Conservation (phyloP, 2,888 invertebrate genomes). For the Hypselothyrea guttata region DNA sequence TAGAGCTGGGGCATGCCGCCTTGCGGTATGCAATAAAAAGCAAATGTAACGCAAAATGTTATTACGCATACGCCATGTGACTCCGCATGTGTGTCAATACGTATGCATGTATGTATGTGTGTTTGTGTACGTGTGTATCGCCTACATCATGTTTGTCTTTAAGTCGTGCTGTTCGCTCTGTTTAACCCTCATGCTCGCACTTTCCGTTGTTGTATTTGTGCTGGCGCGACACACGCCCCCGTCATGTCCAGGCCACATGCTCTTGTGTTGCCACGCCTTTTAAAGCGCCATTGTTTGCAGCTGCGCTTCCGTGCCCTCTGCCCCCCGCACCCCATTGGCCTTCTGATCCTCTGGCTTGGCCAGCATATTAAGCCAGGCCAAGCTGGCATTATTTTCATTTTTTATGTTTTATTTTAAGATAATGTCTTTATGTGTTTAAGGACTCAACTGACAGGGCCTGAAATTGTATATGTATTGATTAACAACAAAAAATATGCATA, state of each 20-base stretch:
- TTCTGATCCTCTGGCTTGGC: constrained; percentile 33
- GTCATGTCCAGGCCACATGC: neutral
- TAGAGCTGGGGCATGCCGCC: constrained; percentile 41
- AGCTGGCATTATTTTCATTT: neutral
- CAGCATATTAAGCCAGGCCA: constrained; percentile 15
- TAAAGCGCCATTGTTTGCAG: constrained; percentile 73
- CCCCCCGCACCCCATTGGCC: constrained; percentile 46
- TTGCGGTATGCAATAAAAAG: constrained; percentile 77
- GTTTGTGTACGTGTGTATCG: constrained; percentile 21
- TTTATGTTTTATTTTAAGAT: constrained; percentile 22
- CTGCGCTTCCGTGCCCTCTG: constrained; percentile 47
- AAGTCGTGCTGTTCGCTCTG: constrained; percentile 26
- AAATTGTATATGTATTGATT: neutral
- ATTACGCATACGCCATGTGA: constrained; percentile 73
- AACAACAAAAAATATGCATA: too few relatives aligned
- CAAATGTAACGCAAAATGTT: constrained; percentile 77
- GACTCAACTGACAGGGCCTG: too few relatives aligned
- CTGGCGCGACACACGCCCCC: constrained; percentile 29
- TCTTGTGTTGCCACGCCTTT: constrained; percentile 35
- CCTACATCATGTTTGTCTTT: constrained; percentile 50
- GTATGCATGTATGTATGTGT: constrained; percentile 5
- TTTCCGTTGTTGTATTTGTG: constrained; percentile 14
- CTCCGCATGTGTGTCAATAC: constrained; percentile 17
- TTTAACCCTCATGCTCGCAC: constrained; percentile 7
- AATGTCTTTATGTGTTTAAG: constrained; percentile 17